These are phyloP conservation scores for Julus scanicus DNA, from an alignment of 2,888 invertebrate genomes.

Conservation along the genomic window DNA sequence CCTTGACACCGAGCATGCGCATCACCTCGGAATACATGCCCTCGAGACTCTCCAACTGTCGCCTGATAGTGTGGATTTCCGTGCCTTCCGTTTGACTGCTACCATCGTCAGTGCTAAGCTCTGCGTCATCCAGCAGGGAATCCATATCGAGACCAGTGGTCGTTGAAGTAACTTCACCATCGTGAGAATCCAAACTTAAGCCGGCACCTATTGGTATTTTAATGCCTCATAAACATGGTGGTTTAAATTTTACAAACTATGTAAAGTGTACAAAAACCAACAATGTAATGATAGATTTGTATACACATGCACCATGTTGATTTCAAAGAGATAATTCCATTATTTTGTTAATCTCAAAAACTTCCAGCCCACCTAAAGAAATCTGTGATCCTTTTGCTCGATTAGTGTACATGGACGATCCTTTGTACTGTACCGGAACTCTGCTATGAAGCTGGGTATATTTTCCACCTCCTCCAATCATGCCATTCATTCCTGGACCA, in stretches of 20 bases:
- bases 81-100: conserved; percentile 70
- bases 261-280: neutral
- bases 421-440: conserved; percentile 24
- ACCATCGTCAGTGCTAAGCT: conserved; percentile 60
- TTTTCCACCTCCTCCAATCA: neutral
- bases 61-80: conserved; percentile 80
- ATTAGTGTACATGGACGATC: conserved; percentile 11
- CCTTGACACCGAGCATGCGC: conserved; percentile 73
- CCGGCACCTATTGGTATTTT: conserved; percentile 23
- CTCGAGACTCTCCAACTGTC: conserved; percentile 84
- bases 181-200: conserved; percentile 65
- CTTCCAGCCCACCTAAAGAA: conserved; percentile 16
- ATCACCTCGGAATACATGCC: conserved; percentile 87
- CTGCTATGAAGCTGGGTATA: conserved; percentile 37
- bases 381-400: conserved; percentile 51
- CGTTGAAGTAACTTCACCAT: conserved; percentile 81
- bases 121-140: conserved; percentile 77
- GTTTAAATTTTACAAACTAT: no score
- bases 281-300: neutral
- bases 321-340: neutral
- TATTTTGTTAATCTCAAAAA: neutral
- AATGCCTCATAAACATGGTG: neutral
- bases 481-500: neutral
- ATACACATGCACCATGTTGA: no score
- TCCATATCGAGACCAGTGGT: conserved; percentile 73